Percentiles rank a stretch among this genome's conserved stretches.
Evolutionary conservation across 2,888 invertebrate species (phyloP).

Genomic region (Sepiola atlantica): DNA sequence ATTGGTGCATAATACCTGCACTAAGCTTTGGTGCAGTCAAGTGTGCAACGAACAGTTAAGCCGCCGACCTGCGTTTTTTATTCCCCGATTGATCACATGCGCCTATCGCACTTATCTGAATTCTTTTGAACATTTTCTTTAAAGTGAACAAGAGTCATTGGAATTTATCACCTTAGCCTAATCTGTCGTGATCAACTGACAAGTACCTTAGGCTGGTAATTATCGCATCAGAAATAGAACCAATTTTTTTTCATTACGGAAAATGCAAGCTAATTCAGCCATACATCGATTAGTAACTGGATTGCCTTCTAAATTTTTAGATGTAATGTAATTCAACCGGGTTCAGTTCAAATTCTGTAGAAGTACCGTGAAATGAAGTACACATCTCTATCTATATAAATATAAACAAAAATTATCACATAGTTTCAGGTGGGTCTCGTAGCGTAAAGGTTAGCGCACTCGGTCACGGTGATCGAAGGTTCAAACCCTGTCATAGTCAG

Average conservation of each 20-base stretch:
- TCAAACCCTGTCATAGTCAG: no score
- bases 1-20: neutral
- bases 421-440: no score
- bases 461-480: no score
- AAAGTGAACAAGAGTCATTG: neutral
- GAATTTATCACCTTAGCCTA: neutral
- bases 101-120: neutral
- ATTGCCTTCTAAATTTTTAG: no score
- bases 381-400: no score
- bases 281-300: neutral
- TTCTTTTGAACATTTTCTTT: neutral
- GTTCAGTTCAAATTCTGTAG: no score
- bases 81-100: neutral
- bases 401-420: no score
- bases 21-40: neutral
- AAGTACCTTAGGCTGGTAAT: neutral
- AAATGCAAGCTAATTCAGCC: neutral
- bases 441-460: no score
- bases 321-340: no score
- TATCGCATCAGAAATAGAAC: neutral
- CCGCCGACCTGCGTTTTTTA: neutral
- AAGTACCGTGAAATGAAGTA: no score
- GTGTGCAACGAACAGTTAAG: neutral
- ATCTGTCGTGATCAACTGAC: neutral
- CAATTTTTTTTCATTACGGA: neutral